These are phyloP conservation scores for Pseudorectes ferrugineus DNA, from an alignment of 2,113 vertebrate genomes.

Conservation along the genomic window DNA sequence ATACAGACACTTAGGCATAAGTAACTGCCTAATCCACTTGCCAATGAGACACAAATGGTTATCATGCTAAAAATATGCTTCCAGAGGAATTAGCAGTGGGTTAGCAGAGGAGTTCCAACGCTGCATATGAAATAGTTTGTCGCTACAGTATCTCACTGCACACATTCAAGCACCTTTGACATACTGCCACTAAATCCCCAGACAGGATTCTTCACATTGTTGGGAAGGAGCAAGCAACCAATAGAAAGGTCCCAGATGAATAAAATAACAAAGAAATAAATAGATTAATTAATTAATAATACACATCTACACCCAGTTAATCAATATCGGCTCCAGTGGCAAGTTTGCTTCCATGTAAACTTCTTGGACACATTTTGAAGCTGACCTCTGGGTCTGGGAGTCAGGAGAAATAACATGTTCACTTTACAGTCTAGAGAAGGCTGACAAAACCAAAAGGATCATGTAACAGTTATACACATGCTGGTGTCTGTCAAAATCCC, in stretches of 20 bases:
- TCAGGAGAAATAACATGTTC: constrained; percentile 74
- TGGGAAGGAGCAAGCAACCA: not conserved
- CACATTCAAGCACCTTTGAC: constrained; percentile 43
- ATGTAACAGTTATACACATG: constrained; percentile 86
- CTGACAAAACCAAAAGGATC: constrained; percentile 80
- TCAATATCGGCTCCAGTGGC: not conserved
- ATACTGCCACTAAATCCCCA: constrained; percentile 35
- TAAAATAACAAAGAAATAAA: not conserved
- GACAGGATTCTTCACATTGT: constrained; percentile 35
- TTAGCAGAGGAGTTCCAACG: constrained; percentile 1
- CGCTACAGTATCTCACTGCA: not conserved
- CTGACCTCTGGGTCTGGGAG: constrained; percentile 75
- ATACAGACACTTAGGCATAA: constrained; percentile 17
- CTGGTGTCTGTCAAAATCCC: constrained; percentile 90
- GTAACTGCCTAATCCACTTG: constrained; percentile 35
- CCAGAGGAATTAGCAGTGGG: constrained; percentile 36
- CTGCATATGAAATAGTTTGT: constrained; percentile 13
- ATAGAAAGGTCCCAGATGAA: not conserved
- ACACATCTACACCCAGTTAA: not conserved
- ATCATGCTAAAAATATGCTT: constrained; percentile 71
- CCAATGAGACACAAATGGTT: constrained; percentile 47
- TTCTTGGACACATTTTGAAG: constrained; percentile 51
- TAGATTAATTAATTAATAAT: not conserved
- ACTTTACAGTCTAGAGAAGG: constrained; percentile 79
- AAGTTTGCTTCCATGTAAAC: not conserved